Base-by-base conservation (phyloP, 2,797 vertebrate species). In the Eulemur coronatus region DNA sequence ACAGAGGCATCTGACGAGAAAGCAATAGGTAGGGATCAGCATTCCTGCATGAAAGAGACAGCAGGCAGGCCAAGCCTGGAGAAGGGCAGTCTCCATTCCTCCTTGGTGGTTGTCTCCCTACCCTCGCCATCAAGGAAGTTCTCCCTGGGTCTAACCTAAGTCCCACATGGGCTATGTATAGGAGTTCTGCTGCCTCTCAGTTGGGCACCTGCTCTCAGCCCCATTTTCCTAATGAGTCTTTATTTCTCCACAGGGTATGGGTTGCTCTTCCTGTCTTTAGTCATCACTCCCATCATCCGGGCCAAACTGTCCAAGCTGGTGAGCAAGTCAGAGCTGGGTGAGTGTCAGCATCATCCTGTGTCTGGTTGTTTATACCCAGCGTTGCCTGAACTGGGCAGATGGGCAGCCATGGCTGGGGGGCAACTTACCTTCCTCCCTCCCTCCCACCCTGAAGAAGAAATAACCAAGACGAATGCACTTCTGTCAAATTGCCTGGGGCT, bases 301-400 rank as follows among this genome's bases (percentile, higher is more conserved):
- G 99, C 99, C 91, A 99, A 99, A 98, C 98, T 99, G 85, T 99
- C 99, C 89, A 99, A 99, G 97, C 95, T 99, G 98, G 99, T 99
- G 96, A 98, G 98, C 4, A 97, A 98, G n/a, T 99, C 98, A 0
- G 99, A 99, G 59, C 99, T 99, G 97, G 99, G 99, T 99, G 96
- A 99, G 99, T 76, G 48, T 81, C 61, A 20, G 15, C 17, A 13
- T 89, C 50, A 11, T 0, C 9, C 18, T 6, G 4, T 15, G 0
- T 14, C 50, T 33, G 17, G 28, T 50, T 86, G 79, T 33, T 84
- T 10, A 43, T 0, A 7, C 65, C 41, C 63, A 26, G 5, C 7
- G 11, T 38, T 41, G 35, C 65, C 41, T 15, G n/a, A 72, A 63
- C 41, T 18, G 46, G 46, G 46, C 35, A 24, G 43, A 43, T 63